Conservation (phyloP, 2,113 vertebrate species). For the Electrona antarctica region DNA sequence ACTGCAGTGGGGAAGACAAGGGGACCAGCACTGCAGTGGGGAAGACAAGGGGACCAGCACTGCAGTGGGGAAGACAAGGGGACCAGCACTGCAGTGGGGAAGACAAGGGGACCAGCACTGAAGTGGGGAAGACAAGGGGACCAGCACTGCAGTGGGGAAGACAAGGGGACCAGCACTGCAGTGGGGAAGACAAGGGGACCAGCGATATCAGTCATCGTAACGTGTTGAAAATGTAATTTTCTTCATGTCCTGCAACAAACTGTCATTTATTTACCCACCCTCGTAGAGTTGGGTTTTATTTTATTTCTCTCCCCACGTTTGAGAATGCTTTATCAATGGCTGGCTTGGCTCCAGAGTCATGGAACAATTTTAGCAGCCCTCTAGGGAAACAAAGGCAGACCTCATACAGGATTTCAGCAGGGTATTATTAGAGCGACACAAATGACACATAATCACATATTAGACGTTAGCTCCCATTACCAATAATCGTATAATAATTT, state of each 20-base stretch:
- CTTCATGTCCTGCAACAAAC: conserved; percentile 12
- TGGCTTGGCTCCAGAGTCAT: neutral
- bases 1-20: too few relatives aligned
- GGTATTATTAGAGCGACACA: neutral
- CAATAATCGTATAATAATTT: too few relatives aligned
- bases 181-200: neutral
- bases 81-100: conserved; percentile 16
- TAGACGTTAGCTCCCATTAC: too few relatives aligned
- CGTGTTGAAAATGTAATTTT: conserved; percentile 1
- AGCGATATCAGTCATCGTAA: neutral
- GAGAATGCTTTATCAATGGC: neutral
- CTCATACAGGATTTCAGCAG: conserved; percentile 20
- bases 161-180: conserved; percentile 13
- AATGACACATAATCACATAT: too few relatives aligned
- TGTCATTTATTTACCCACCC: neutral
- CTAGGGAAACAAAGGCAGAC: conserved; percentile 9
- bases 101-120: neutral
- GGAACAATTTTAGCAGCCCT: conserved; percentile 29
- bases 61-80: too few relatives aligned
- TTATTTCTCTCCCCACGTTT: neutral
- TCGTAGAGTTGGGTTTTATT: neutral
- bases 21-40: conserved; percentile 19
- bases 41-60: neutral
- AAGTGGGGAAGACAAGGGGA: too few relatives aligned
- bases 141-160: conserved; percentile 14